Conservation (phyloP, 2,797 vertebrate genomes). For the Trachurus trachurus region DNA sequence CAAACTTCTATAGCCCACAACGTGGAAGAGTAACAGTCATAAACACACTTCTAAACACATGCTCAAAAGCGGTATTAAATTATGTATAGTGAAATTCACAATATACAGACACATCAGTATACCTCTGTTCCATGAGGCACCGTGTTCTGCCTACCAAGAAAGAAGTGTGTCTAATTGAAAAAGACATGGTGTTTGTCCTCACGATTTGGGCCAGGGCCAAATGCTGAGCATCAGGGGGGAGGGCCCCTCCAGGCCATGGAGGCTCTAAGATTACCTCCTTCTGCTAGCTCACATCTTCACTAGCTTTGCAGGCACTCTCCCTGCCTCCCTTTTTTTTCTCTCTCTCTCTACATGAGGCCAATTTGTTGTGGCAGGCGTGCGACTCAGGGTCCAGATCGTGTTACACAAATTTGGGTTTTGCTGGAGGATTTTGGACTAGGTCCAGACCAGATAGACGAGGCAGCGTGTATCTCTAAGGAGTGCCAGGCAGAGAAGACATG, state of each 20-base stretch:
- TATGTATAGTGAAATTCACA: conserved; percentile 1
- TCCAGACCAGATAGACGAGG: conserved; percentile 83
- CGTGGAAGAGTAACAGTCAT: conserved; percentile 3
- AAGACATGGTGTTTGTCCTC: conserved; percentile 86
- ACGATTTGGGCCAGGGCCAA: conserved; percentile 83
- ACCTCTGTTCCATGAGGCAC: conserved; percentile 16
- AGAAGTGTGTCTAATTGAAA: conserved; percentile 80
- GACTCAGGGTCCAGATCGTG: conserved; percentile 85
- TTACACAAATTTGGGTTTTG: conserved; percentile 87
- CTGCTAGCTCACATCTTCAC: conserved; percentile 80
- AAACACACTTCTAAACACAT: conserved; percentile 2
- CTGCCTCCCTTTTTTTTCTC: conserved; percentile 46
- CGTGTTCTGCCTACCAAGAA: conserved; percentile 49
- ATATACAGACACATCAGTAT: conserved; percentile 11
- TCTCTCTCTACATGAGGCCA: conserved; percentile 81
- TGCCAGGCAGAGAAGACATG: conserved; percentile 74
- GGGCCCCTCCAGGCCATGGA: conserved; percentile 76
- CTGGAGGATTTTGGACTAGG: conserved; percentile 78
- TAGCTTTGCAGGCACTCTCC: conserved; percentile 64
- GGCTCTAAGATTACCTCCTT: conserved; percentile 83
- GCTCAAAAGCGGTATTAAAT: conserved; percentile 5
- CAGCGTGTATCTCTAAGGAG: conserved; percentile 69
- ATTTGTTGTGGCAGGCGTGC: conserved; percentile 88
- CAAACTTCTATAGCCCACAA: conserved; percentile 17
- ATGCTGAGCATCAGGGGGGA: conserved; percentile 78